Conservation (phyloP, 2,888 invertebrate genomes). For the Thecocarcelia acutangulata region DNA sequence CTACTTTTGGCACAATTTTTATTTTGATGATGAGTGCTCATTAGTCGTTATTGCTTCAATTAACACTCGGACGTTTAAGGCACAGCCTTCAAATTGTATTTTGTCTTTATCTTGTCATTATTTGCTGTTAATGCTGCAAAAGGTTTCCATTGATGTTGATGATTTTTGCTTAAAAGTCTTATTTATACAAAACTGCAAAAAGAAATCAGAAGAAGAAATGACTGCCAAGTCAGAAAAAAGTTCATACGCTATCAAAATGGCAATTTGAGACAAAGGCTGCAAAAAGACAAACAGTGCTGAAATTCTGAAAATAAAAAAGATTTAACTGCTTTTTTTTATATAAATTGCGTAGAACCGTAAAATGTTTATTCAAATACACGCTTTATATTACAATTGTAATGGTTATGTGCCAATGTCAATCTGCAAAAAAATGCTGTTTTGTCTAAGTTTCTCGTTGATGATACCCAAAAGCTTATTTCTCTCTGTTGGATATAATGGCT, state of each 20-base stretch:
- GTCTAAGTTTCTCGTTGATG: slow-evolving; percentile 53
- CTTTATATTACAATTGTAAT: slow-evolving; percentile 57
- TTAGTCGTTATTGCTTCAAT: background rate
- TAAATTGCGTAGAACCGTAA: slow-evolving; percentile 47
- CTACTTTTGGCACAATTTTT: no score
- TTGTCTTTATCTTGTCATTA: slow-evolving; percentile 1
- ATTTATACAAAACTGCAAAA: slow-evolving; percentile 3
- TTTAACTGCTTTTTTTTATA: slow-evolving; percentile 9
- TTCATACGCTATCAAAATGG: slow-evolving; percentile 26
- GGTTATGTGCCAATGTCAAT: slow-evolving; percentile 56
- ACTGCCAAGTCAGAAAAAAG: slow-evolving; percentile 7
- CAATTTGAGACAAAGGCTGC: slow-evolving; percentile 29
- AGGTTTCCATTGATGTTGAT: slow-evolving; percentile 22
- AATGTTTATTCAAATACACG: slow-evolving; percentile 59
- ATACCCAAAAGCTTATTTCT: slow-evolving; percentile 50
- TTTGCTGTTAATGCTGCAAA: slow-evolving; percentile 22
- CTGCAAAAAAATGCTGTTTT: slow-evolving; percentile 54
- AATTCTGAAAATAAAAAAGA: background rate
- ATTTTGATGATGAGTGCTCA: background rate
- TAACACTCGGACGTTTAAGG: background rate
- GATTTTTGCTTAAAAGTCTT: slow-evolving; percentile 29
- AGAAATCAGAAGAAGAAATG: slow-evolving; percentile 35
- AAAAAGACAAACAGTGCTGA: slow-evolving; percentile 18
- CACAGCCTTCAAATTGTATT: slow-evolving; percentile 1
- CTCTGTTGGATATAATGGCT: slow-evolving; percentile 35